Base-by-base conservation (phyloP, 2,888 invertebrate species). In the Drosophila birchii region DNA sequence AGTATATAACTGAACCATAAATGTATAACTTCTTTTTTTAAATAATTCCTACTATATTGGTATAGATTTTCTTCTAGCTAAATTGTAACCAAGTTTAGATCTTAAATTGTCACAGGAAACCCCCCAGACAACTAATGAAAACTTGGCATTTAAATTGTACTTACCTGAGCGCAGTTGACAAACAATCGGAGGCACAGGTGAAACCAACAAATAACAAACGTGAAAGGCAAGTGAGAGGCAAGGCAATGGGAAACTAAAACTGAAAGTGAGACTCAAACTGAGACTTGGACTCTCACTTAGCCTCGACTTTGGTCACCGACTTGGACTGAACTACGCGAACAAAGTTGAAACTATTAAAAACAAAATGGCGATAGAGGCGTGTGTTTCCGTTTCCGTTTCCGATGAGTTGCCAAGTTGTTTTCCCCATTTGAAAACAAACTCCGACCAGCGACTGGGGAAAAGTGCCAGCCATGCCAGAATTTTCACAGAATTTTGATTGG, bases 321-420 rank as follows among this genome's bases (percentile, higher is more conserved):
- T 26, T 9, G n/a, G 14, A 1, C n/a, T 41, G 12, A 61, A 61
- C 58, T 44, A 58, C 6, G 43, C 16, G 26, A n/a, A 61, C 43
- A 34, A 56, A 43, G 26, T 57, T 3, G n/a, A 63, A 63, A 63
- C 59, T 63, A 63, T 63, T 36, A 45, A 29, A 29, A 32, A n/a
- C 23, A 8, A 38, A 63, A 60, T 59, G 62, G 23, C 45, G 45
- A 38, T 38, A 36, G 60, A 18, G 60, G 38, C 36, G 34, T 60
- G 34, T 60, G 45, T 47, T 60, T 63, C 60, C 60, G 45, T 47
- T 59, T 63, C 60, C 60, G 45, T 47, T 45, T 63, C 38, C 60
- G 41, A 59, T 47, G 34, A 63, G 38, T 59, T 59, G 5, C 14
- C 34, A 57, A 57, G 41, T 61, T 61, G 60, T 26, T 58, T 23